phyloP scores from a whole-genome alignment of 2,888 invertebrate genomes.

The Yponomeuta evonymella region DNA sequence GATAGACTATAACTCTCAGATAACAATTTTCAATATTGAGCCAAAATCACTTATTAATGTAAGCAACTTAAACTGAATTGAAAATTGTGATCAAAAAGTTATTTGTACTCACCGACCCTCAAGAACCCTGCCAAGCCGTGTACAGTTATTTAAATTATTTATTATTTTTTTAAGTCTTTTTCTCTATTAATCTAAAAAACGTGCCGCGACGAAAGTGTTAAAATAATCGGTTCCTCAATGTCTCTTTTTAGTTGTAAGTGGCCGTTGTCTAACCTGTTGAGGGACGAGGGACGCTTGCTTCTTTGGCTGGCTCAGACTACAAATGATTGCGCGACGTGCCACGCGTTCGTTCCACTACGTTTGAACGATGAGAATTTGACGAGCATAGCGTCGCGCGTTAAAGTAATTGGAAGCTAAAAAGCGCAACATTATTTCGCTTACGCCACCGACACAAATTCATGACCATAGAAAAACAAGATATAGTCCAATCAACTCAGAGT shows the following conservation, averaged over 20 bases:
- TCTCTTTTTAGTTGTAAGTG: constrained; percentile 12
- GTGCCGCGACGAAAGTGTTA: background rate
- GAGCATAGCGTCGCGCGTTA: too few species aligned
- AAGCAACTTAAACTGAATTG: background rate
- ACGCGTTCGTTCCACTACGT: too few species aligned
- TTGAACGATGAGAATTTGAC: too few species aligned
- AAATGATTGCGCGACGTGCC: background rate
- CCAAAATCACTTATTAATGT: too few species aligned
- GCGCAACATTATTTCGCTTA: too few species aligned
- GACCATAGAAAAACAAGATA: too few species aligned
- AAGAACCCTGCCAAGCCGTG: background rate
- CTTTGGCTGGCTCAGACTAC: background rate
- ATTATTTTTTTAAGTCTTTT: constrained; percentile 5
- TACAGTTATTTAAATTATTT: constrained; percentile 14
- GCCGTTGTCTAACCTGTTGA: constrained; percentile 38
- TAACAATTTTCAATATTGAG: too few species aligned
- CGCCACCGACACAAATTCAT: too few species aligned
- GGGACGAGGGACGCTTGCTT: background rate
- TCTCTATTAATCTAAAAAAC: background rate
- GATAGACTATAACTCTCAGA: too few species aligned
- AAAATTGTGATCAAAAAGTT: constrained; percentile 1
- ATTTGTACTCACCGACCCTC: background rate
- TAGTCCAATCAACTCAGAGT: too few species aligned
- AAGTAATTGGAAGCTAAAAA: too few species aligned
- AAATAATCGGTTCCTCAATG: constrained; percentile 13